A percentile compares a stretch with the other conserved stretches of the same genome.
Conservation (phyloP, 2,888 invertebrate genomes). For the Hermaeophaga mercurialis region DNA sequence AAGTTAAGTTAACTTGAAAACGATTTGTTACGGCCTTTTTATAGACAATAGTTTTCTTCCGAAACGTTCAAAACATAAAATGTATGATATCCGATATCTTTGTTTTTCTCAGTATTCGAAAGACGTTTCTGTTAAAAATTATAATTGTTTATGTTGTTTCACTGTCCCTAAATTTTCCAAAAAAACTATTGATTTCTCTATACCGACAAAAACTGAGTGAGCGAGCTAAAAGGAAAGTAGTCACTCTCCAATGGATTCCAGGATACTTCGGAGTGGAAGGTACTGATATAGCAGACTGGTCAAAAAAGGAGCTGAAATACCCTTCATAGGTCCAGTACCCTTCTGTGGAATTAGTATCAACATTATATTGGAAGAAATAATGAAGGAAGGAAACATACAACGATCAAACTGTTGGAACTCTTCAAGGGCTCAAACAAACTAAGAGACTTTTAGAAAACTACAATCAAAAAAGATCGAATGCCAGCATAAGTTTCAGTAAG, state of each 20-base stretch:
- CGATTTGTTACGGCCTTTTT: too few relatives aligned
- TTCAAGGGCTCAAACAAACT: too few relatives aligned
- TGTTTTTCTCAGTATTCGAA: too few relatives aligned
- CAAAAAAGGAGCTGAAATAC: background rate
- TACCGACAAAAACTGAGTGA: background rate
- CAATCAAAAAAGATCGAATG: background rate
- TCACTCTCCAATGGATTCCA: background rate
- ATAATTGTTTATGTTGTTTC: too few relatives aligned
- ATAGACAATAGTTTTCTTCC: too few relatives aligned
- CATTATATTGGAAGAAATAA: background rate
- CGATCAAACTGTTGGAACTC: background rate
- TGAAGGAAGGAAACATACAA: background rate
- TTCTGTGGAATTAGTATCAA: background rate
- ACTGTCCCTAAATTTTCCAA: too few relatives aligned
- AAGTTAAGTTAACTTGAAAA: too few relatives aligned
- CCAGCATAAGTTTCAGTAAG: background rate
- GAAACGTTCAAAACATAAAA: too few relatives aligned
- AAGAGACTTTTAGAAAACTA: background rate
- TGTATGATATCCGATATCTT: too few relatives aligned
- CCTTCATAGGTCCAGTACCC: background rate
- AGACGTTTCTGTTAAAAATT: too few relatives aligned
- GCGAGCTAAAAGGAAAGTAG: background rate
- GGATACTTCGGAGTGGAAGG: background rate
- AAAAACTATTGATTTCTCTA: too few relatives aligned
- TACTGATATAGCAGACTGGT: background rate